Percentiles rank a stretch among this genome's conserved stretches.
Conservation (phyloP, 2,888 invertebrate genomes). For the Dexiosoma caninum region DNA sequence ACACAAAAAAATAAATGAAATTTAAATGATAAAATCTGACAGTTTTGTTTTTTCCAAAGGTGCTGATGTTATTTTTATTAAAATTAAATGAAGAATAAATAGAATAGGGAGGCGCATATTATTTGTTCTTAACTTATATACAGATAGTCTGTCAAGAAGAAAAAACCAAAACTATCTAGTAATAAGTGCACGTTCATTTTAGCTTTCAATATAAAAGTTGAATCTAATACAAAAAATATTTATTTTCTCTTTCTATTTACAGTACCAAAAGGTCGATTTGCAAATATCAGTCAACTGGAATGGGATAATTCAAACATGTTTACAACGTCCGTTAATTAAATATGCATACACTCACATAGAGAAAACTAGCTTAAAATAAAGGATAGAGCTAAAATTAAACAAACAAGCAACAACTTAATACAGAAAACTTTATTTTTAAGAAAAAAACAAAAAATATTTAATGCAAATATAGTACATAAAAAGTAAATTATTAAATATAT, state of each 20-base stretch:
- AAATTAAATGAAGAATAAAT: too few species aligned
- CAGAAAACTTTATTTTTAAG: constrained; percentile 45
- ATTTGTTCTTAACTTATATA: too few species aligned
- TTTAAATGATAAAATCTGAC: too few species aligned
- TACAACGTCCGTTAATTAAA: constrained; percentile 69
- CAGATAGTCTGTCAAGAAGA: too few species aligned
- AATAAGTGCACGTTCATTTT: too few species aligned
- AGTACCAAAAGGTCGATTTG: constrained; percentile 80
- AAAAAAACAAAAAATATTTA: constrained; percentile 26
- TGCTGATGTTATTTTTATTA: too few species aligned
- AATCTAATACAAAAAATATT: too few species aligned
- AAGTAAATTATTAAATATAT: constrained; percentile 17
- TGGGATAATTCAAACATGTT: constrained; percentile 89
- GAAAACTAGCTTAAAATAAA: constrained; percentile 47
- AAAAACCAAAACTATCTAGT: too few species aligned
- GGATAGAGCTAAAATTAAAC: constrained; percentile 38
- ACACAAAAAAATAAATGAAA: too few species aligned
- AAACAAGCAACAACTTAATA: constrained; percentile 25
- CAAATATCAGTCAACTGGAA: constrained; percentile 86
- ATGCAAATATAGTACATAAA: constrained; percentile 26
- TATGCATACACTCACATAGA: constrained; percentile 41
- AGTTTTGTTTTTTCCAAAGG: too few species aligned
- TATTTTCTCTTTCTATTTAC: constrained; percentile 51
- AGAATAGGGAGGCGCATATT: too few species aligned
- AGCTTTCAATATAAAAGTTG: too few species aligned